Base-by-base conservation (phyloP, 1,140 invertebrate species). In the Cephus cinctus region DNA sequence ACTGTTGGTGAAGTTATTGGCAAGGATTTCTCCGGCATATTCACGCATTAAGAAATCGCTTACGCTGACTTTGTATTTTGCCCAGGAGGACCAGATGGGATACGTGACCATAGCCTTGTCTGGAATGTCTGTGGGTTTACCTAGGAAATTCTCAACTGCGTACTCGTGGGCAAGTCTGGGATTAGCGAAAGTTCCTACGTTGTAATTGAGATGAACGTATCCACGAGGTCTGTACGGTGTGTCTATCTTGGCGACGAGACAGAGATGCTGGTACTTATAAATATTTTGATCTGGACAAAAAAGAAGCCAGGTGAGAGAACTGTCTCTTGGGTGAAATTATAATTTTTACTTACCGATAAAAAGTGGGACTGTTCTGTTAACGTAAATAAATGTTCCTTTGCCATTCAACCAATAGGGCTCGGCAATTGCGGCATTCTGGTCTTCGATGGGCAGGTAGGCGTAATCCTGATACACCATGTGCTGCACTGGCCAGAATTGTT, bases 11-110 rank as follows among this genome's bases (percentile, higher is more conserved):
- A 92, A 95, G 0, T 82, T 83, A 58, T 89, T 59, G 0, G 75
- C 61, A 1, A 78, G 50, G 39, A 96, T 94, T 58, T 87, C 78
- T 22, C 85, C 49, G 0, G 87, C 89, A 65, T 87, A 95, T 5
- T 86, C 65, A 2, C 84, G 50, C 0, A 94, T 80, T n/a, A 81
- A 78, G 0, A 61, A 52, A 34, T 90, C 83, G 56, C 83, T 83
- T 1, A 97, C 85, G 20, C 83, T 73, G 20, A 69, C 73, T 20
- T 88, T 86, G 63, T 87, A 93, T 57, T 85, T 81, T 0, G 86
- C 86, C 93, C 93, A 96, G 0, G 93, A 96, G 0, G 91, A 94
- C 92, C 93, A 97, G 43, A 96, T 86, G 0, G 92, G 92, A 65
- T 87, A 74, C 5, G 65, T 69, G 5, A 93, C 80, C 81, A 94